phyloP scores from a whole-genome alignment of 2,888 invertebrate genomes.

The Pemphredon lugubris region DNA sequence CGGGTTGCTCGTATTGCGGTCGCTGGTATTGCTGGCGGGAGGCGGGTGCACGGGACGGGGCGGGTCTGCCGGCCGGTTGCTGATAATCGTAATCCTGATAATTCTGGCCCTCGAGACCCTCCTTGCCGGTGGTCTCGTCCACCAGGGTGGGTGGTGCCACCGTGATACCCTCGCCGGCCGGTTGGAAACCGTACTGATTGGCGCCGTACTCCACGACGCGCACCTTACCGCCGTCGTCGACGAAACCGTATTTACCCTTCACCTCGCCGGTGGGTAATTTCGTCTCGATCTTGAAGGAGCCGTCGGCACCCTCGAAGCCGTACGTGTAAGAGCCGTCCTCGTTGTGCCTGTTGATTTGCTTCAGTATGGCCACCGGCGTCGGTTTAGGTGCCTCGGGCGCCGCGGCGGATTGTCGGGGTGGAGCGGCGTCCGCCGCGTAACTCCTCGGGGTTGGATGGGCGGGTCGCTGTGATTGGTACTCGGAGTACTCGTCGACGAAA shows the following conservation, averaged over 20 bases:
- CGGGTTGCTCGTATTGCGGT: conserved; percentile 70
- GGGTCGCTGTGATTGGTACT: conserved; percentile 73
- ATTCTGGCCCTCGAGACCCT: conserved; percentile 67
- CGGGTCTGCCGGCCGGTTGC: conserved; percentile 51
- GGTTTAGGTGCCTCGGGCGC: conserved; percentile 82
- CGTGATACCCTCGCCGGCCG: conserved; percentile 92
- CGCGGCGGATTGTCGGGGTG: conserved; percentile 80
- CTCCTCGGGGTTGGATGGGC: conserved; percentile 80
- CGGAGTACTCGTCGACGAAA: conserved; percentile 81
- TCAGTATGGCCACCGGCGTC: conserved; percentile 90
- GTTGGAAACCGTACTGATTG: conserved; percentile 93
- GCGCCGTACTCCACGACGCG: conserved; percentile 94
- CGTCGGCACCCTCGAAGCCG: conserved; percentile 94
- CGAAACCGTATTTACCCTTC: conserved; percentile 95
- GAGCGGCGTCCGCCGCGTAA: conserved; percentile 77
- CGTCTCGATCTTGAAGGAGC: conserved; percentile 94
- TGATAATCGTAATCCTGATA: conserved; percentile 69
- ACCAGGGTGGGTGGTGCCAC: conserved; percentile 83
- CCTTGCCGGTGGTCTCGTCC: conserved; percentile 80
- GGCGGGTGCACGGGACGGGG: conserved; percentile 55
- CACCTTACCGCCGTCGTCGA: conserved; percentile 90
- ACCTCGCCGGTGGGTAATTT: conserved; percentile 91
- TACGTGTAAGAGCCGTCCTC: conserved; percentile 96
- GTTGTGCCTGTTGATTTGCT: conserved; percentile 94
- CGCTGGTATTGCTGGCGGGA: conserved; percentile 58